Evolutionary conservation across 2,113 vertebrate species (phyloP).

Genomic region (Corythoichthys intestinalis): DNA sequence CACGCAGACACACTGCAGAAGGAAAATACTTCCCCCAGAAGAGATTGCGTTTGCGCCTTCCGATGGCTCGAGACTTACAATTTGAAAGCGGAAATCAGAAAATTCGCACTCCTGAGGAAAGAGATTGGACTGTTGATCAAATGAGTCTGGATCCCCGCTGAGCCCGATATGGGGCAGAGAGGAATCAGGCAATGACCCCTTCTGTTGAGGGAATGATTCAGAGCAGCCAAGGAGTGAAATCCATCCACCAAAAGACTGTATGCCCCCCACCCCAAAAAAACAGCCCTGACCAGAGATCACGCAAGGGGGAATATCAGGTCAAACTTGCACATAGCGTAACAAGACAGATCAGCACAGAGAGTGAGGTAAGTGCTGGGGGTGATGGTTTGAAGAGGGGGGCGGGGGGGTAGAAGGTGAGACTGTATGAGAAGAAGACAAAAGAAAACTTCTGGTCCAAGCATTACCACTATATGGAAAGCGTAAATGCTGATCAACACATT

Average conservation of each 20-base stretch:
- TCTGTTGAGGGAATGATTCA: conserved; percentile 62
- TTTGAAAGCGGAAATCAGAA: conserved; percentile 65
- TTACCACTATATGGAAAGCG: conserved; percentile 1
- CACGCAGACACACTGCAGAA: conserved; percentile 50
- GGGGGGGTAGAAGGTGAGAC: background rate
- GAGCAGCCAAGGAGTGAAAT: conserved; percentile 56
- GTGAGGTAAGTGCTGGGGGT: background rate
- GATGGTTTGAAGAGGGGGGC: background rate
- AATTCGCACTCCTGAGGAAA: conserved; percentile 66
- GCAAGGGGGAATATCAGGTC: conserved; percentile 55
- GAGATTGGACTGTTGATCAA: conserved; percentile 63
- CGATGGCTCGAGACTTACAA: conserved; percentile 60
- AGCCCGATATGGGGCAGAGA: conserved; percentile 56
- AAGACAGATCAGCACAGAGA: conserved; percentile 5
- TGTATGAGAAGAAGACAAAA: conserved; percentile 4
- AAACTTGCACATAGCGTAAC: conserved; percentile 39
- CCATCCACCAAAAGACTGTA: conserved; percentile 49
- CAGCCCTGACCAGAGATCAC: conserved; percentile 41
- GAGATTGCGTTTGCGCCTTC: conserved; percentile 64
- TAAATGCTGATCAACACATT: background rate
- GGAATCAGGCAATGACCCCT: conserved; percentile 58
- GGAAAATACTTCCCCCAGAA: conserved; percentile 63
- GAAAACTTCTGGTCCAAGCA: background rate
- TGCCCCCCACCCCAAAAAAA: conserved; percentile 16
- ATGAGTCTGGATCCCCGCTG: conserved; percentile 62